These are phyloP conservation scores for Phenacoccus solenopsis DNA, from an alignment of 1,140 invertebrate species.

Conservation along the genomic window DNA sequence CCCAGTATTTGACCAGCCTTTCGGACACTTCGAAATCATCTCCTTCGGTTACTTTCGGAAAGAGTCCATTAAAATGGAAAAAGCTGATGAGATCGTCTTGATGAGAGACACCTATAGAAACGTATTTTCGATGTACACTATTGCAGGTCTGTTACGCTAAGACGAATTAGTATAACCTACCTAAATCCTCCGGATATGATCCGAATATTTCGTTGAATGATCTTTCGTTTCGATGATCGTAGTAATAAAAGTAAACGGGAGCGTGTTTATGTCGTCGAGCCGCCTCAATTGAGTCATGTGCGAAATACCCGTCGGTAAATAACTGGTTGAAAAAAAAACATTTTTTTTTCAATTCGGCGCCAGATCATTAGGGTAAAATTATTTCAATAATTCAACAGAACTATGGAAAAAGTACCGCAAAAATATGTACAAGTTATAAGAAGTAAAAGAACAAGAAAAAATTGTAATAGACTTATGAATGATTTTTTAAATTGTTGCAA, in stretches of 20 bases:
- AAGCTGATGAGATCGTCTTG: background rate
- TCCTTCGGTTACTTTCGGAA: background rate
- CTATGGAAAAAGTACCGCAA: too few species aligned
- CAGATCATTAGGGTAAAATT: too few species aligned
- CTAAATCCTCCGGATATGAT: background rate
- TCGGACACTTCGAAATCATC: background rate
- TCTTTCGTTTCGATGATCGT: background rate
- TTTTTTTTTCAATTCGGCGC: too few species aligned
- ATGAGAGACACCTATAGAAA: background rate
- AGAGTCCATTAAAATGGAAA: background rate
- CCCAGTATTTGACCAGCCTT: constrained; percentile 1
- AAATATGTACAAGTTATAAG: too few species aligned
- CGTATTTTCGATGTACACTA: background rate
- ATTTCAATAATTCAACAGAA: too few species aligned
- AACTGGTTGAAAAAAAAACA: background rate
- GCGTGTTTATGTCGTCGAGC: too few species aligned
- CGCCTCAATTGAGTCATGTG: too few species aligned
- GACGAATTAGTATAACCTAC: background rate
- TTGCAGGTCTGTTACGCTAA: too few species aligned
- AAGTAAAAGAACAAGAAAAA: too few species aligned
- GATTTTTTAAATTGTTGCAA: too few species aligned
- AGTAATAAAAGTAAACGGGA: too few species aligned
- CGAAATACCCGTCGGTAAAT: background rate
- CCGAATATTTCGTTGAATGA: background rate
- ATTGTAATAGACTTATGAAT: too few species aligned